phyloP scores from a whole-genome alignment of 2,888 invertebrate species.

The Spisula solida region DNA sequence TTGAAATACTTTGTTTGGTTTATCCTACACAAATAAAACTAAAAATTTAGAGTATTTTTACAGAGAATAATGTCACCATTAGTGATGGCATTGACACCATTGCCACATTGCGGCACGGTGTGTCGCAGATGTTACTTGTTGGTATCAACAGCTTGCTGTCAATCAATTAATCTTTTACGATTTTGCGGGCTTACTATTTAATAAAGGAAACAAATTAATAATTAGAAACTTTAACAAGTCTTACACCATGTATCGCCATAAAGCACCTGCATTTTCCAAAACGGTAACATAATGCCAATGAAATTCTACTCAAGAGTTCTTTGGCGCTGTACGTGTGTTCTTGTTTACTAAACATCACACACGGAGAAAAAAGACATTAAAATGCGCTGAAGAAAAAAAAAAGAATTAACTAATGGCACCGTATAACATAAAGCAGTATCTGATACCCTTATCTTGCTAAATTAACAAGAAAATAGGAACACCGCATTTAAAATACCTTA shows the following conservation, averaged over 20 bases:
- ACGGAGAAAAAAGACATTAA: background rate
- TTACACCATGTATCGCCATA: background rate
- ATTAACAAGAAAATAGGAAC: slow-evolving; percentile 33
- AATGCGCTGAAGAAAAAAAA: background rate
- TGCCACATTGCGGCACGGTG: too few species aligned
- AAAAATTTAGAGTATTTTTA: too few species aligned
- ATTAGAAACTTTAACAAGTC: background rate
- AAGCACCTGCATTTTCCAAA: background rate
- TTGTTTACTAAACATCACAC: background rate
- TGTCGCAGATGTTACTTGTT: background rate
- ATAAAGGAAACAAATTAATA: slow-evolving; percentile 1
- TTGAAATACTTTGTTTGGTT: too few species aligned
- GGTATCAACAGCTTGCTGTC: background rate
- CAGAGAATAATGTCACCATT: too few species aligned
- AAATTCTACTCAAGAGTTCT: background rate
- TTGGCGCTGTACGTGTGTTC: slow-evolving; percentile 3
- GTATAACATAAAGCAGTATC: slow-evolving; percentile 26
- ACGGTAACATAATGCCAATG: background rate
- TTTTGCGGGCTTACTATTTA: background rate
- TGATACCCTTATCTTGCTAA: slow-evolving; percentile 37
- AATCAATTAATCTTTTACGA: background rate
- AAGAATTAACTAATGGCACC: background rate
- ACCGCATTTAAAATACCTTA: slow-evolving; percentile 15
- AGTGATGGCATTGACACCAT: too few species aligned
- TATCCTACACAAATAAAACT: too few species aligned